phyloP scores from a whole-genome alignment of 2,797 vertebrate genomes.

The Enteromius paludinosus region DNA sequence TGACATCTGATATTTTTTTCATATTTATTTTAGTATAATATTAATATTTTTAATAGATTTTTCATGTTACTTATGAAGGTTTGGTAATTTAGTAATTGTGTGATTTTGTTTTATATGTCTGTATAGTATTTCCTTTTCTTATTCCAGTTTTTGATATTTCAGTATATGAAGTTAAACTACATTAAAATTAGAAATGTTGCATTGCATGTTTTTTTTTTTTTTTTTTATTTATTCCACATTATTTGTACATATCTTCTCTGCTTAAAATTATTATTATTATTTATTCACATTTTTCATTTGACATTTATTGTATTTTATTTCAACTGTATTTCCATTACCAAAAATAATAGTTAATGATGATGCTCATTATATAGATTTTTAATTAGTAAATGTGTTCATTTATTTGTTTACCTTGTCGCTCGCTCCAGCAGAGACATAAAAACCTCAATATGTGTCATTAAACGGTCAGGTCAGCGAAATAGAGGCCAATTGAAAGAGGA shows the following conservation, averaged over 20 bases:
- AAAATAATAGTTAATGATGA: too few species aligned
- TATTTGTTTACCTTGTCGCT: background rate
- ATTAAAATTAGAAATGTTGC: background rate
- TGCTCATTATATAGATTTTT: too few species aligned
- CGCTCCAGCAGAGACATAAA: background rate
- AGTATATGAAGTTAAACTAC: background rate
- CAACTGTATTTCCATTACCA: background rate
- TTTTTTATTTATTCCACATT: background rate
- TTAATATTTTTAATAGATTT: background rate
- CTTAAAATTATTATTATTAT: background rate
- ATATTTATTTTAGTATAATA: background rate
- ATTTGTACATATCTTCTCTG: background rate
- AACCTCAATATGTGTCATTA: background rate
- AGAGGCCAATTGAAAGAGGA: conserved; percentile 25
- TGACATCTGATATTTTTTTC: too few species aligned
- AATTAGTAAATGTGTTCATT: background rate
- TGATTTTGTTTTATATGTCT: background rate
- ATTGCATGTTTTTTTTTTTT: too few species aligned
- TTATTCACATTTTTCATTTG: background rate
- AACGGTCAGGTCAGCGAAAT: background rate
- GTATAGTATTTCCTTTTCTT: too few species aligned
- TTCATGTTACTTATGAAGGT: too few species aligned
- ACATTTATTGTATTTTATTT: background rate
- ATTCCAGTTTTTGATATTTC: background rate
- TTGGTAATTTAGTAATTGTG: background rate